phyloP scores from a whole-genome alignment of 2,888 invertebrate species.

The Temnothorax rugatulus region DNA sequence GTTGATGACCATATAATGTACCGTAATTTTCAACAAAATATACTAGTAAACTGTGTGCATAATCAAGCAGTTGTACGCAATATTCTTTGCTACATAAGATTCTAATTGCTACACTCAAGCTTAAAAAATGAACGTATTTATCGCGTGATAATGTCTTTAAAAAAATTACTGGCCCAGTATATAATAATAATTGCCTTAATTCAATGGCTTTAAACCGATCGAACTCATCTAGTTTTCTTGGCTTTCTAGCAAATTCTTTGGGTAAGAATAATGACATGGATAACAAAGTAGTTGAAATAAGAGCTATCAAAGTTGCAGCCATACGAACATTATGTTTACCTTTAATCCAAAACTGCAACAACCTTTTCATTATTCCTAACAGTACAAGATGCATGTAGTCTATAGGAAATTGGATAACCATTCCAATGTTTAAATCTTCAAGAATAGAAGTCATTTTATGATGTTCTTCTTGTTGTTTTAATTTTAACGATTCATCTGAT shows the following conservation, averaged over 20 bases:
- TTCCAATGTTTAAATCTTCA: constrained; percentile 50
- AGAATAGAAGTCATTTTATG: constrained; percentile 49
- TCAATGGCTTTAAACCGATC: constrained; percentile 59
- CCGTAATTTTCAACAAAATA: too few species aligned
- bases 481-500: constrained; percentile 56
- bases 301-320: neutral
- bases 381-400: constrained; percentile 39
- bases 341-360: constrained; percentile 40
- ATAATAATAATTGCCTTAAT: constrained; percentile 69
- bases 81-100: constrained; percentile 62
- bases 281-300: constrained; percentile 14
- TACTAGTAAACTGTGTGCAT: constrained; percentile 54
- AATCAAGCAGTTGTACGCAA: constrained; percentile 33
- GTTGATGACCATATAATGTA: too few species aligned
- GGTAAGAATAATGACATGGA: constrained; percentile 25
- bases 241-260: constrained; percentile 67
- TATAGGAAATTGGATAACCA: constrained; percentile 54
- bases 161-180: constrained; percentile 68
- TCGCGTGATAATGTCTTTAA: constrained; percentile 49
- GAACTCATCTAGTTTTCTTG: constrained; percentile 61
- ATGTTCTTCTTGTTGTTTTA: constrained; percentile 41
- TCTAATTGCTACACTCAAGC: constrained; percentile 67
- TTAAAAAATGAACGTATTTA: constrained; percentile 68
- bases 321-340: constrained; percentile 30
- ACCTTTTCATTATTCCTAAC: constrained; percentile 56